phyloP scores from a whole-genome alignment of 2,113 vertebrate genomes.

The Gobius niger region DNA sequence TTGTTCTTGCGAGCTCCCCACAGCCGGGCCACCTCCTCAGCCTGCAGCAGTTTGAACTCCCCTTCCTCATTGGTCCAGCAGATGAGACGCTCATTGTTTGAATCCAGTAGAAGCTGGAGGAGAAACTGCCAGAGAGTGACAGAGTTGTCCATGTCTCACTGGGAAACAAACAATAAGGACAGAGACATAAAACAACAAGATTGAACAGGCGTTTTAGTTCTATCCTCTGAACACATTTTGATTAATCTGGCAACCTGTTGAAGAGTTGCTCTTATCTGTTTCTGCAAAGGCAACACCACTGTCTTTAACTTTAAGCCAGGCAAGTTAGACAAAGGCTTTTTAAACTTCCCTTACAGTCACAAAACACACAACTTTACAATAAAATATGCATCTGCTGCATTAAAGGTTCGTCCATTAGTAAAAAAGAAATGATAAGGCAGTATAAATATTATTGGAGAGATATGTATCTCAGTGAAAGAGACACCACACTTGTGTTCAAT shows the following conservation, averaged over 20 bases:
- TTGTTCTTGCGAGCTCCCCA: slow-evolving; percentile 99
- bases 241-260: background rate
- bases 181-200: background rate
- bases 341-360: too few species aligned
- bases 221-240: background rate
- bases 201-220: background rate
- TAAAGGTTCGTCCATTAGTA: too few species aligned
- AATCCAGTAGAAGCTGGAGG: slow-evolving; percentile 92
- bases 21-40: slow-evolving; percentile 95
- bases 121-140: slow-evolving; percentile 99
- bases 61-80: slow-evolving; percentile 95
- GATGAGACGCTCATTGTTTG: slow-evolving; percentile 90
- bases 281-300: background rate
- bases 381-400: too few species aligned
- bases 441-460: background rate
- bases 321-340: too few species aligned
- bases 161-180: slow-evolving; percentile 10
- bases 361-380: too few species aligned
- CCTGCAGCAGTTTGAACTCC: slow-evolving; percentile 96
- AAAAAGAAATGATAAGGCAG: too few species aligned
- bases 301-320: too few species aligned
- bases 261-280: background rate
- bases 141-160: slow-evolving; percentile 94
- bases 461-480: background rate
- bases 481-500: background rate